These are phyloP conservation scores for Myopa tessellatipennis DNA, from an alignment of 2,888 invertebrate genomes.

Conservation along the genomic window DNA sequence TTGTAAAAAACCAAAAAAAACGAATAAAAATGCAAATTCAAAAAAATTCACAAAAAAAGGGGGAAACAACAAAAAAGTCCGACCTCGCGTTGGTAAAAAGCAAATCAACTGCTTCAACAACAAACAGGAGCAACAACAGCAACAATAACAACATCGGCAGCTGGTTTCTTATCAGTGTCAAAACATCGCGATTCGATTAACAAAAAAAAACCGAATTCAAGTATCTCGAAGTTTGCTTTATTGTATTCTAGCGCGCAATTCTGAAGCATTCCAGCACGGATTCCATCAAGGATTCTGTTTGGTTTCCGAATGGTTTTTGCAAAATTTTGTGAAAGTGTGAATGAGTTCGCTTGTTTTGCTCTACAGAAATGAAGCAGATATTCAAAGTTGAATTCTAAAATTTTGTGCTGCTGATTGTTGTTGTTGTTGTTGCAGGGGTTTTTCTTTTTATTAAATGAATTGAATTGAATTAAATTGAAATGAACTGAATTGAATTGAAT, in stretches of 20 bases:
- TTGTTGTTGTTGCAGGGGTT: neutral
- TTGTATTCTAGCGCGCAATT: neutral
- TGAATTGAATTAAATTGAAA: neutral
- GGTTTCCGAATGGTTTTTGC: neutral
- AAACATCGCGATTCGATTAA: conserved; percentile 63
- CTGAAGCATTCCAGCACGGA: conserved; percentile 5
- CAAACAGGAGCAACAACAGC: neutral
- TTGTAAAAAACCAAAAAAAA: conserved; percentile 42
- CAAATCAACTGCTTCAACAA: neutral
- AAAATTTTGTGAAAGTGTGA: conserved; percentile 19
- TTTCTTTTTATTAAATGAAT: neutral
- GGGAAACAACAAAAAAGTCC: conserved; percentile 37
- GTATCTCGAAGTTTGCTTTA: conserved; percentile 18
- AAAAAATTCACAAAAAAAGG: neutral
- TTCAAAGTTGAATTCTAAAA: conserved; percentile 17
- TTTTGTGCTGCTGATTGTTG: neutral
- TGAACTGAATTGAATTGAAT: neutral
- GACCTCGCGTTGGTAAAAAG: neutral
- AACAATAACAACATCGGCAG: conserved; percentile 20
- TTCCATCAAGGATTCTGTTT: neutral
- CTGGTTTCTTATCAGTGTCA: conserved; percentile 59
- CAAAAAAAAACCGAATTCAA: conserved; percentile 24
- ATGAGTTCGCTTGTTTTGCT: conserved; percentile 16
- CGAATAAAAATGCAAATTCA: conserved; percentile 28
- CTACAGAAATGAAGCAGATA: neutral